phyloP scores from a whole-genome alignment of 2,888 invertebrate species.

The Aproaerema taeniolella region DNA sequence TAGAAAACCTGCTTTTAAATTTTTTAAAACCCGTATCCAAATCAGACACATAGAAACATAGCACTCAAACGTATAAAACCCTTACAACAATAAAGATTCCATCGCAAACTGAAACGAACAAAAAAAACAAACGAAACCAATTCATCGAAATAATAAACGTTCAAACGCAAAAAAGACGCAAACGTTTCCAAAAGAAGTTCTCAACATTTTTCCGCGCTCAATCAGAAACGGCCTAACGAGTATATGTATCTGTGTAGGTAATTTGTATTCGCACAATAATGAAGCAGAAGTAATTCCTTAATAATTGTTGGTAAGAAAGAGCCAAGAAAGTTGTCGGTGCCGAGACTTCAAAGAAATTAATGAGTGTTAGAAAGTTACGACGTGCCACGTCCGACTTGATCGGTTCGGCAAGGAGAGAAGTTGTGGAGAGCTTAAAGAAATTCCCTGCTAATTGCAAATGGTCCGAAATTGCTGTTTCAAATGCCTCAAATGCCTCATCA shows the following conservation, averaged over 20 bases:
- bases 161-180: no score
- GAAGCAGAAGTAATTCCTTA: slow-evolving; percentile 63
- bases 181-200: slow-evolving; percentile 41
- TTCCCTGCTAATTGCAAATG: slow-evolving; percentile 60
- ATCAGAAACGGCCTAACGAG: slow-evolving; percentile 47
- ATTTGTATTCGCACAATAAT: slow-evolving; percentile 47
- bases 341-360: slow-evolving; percentile 73
- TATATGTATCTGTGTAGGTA: slow-evolving; percentile 20
- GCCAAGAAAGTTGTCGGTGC: slow-evolving; percentile 57
- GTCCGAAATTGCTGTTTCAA: slow-evolving; percentile 39
- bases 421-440: slow-evolving; percentile 58
- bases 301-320: slow-evolving; percentile 65
- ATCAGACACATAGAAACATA: no score
- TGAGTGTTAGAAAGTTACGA: slow-evolving; percentile 72
- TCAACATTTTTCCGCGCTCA: slow-evolving; percentile 44
- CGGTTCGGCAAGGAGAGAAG: slow-evolving; percentile 77
- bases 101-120: no score
- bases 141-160: no score
- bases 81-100: no score
- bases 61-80: no score
- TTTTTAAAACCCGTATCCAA: no score
- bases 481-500: slow-evolving; percentile 31
- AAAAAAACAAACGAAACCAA: no score
- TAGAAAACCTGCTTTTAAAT: no score
- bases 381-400: slow-evolving; percentile 63